These are phyloP conservation scores for Eupeodes corollae DNA, from an alignment of 1,140 invertebrate species.

Conservation along the genomic window DNA sequence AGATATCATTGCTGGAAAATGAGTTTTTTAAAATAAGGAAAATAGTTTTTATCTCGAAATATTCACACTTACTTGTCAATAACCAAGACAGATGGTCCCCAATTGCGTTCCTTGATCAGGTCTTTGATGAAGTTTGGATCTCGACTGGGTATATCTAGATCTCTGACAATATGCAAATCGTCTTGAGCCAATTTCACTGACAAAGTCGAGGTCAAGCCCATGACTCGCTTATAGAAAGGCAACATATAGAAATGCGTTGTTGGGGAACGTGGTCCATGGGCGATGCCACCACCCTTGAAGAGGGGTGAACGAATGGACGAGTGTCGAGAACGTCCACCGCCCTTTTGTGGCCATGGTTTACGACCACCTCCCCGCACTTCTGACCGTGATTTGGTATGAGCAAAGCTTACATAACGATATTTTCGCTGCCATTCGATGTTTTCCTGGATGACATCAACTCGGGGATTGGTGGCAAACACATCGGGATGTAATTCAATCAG, in stretches of 20 bases:
- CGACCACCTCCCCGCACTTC: conserved; percentile 78
- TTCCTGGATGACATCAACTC: conserved; percentile 77
- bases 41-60: conserved; percentile 10
- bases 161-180: conserved; percentile 84
- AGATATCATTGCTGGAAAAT: conserved; percentile 63
- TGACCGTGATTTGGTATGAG: conserved; percentile 58
- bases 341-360: conserved; percentile 96
- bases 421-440: conserved; percentile 84
- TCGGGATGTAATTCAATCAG: conserved; percentile 80
- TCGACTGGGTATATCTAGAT: conserved; percentile 74
- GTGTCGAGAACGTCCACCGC: conserved; percentile 73
- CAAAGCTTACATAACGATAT: conserved; percentile 69
- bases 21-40: conserved; percentile 29
- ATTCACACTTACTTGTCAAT: conserved; percentile 68
- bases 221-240: conserved; percentile 57
- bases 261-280: conserved; percentile 81
- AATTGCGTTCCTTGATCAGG: conserved; percentile 70
- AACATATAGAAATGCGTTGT: conserved; percentile 89
- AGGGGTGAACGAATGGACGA: conserved; percentile 84
- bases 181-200: conserved; percentile 90
- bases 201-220: conserved; percentile 70
- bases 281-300: conserved; percentile 66
- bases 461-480: conserved; percentile 69
- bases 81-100: conserved; percentile 93
- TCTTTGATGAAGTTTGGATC: conserved; percentile 69